Evolutionary conservation across 2,113 vertebrate genomes (phyloP).

Genomic region (Asarcornis scutulata): DNA sequence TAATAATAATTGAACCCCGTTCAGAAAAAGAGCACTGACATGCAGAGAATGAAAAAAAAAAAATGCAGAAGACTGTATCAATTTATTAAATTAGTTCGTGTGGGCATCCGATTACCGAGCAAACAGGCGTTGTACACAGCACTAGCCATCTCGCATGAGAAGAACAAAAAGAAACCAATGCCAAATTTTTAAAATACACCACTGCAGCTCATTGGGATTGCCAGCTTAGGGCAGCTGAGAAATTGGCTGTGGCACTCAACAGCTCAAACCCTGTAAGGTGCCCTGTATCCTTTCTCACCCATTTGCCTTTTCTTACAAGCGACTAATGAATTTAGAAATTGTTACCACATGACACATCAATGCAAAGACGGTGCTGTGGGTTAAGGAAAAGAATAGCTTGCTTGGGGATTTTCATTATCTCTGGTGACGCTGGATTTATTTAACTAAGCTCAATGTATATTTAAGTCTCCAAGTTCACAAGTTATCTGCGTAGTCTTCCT

Average conservation of each 20-base stretch:
- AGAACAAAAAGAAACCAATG: not conserved
- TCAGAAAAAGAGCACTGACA: conserved; percentile 32
- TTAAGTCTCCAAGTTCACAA: not conserved
- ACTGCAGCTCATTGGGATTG: not conserved
- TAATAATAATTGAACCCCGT: conserved; percentile 70
- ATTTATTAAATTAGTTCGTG: conserved; percentile 50
- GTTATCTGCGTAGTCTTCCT: not conserved
- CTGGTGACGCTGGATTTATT: not conserved
- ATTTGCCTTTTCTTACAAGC: not conserved
- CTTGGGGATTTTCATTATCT: not conserved
- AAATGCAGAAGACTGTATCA: conserved; percentile 27
- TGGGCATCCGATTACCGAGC: not conserved
- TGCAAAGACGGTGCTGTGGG: not conserved
- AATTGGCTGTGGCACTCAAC: not conserved
- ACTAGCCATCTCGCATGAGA: not conserved
- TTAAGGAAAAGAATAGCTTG: not conserved
- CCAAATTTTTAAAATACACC: not conserved
- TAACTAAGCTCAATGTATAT: not conserved
- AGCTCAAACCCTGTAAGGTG: not conserved
- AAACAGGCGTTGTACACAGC: conserved; percentile 5
- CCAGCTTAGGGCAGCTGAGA: not conserved
- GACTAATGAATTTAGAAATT: not conserved
- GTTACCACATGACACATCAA: not conserved
- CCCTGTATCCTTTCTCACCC: not conserved
- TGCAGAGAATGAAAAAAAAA: conserved; percentile 20